These are phyloP conservation scores for Agriopis marginaria DNA, from an alignment of 2,888 invertebrate species.

Conservation along the genomic window DNA sequence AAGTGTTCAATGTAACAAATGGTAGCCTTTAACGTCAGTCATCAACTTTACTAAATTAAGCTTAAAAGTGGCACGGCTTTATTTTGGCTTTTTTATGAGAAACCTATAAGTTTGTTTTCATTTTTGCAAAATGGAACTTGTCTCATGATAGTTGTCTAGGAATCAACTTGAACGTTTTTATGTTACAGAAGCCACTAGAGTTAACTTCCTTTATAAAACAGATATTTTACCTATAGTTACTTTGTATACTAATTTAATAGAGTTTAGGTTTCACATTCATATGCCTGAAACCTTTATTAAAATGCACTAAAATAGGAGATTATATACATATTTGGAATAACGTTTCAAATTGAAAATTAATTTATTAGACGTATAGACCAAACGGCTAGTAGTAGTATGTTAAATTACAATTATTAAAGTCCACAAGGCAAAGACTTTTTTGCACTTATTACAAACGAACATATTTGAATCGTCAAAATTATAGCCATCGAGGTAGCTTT, in stretches of 20 bases:
- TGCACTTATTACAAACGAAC: neutral
- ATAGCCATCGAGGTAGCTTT: neutral
- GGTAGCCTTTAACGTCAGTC: constrained; percentile 4
- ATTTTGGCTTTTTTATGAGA: neutral
- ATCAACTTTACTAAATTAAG: constrained; percentile 5
- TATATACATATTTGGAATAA: too few relatives aligned
- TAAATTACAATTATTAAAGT: too few relatives aligned
- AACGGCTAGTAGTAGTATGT: too few relatives aligned
- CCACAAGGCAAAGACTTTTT: neutral
- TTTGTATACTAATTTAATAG: neutral
- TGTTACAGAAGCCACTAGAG: neutral
- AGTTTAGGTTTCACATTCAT: neutral
- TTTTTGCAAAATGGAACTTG: too few relatives aligned
- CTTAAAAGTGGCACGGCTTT: neutral
- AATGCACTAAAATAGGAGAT: neutral
- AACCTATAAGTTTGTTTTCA: neutral
- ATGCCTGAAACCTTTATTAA: neutral
- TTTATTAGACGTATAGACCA: too few relatives aligned
- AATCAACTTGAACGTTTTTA: neutral
- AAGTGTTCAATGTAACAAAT: constrained; percentile 50
- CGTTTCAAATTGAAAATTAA: too few relatives aligned
- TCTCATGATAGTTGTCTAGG: too few relatives aligned
- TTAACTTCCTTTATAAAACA: constrained; percentile 9
- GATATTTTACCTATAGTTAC: neutral
- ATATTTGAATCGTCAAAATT: neutral